Evolutionary conservation across 2,113 vertebrate genomes (phyloP).

Genomic region (Rhinolophus sinicus): DNA sequence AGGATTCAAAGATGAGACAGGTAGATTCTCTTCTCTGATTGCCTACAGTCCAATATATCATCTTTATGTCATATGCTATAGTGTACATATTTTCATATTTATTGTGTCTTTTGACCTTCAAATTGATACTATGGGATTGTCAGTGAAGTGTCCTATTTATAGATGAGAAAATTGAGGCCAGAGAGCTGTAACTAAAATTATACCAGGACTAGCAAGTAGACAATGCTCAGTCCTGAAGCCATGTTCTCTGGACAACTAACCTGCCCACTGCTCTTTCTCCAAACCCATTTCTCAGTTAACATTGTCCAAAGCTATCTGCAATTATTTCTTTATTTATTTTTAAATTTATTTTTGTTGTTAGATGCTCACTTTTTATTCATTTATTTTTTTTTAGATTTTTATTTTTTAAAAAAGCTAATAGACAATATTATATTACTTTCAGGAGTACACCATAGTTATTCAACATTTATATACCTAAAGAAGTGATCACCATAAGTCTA

Average conservation of each 20-base stretch:
- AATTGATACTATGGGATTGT: not conserved
- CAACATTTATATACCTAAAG: too few species aligned
- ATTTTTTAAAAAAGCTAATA: too few species aligned
- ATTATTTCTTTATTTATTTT: too few species aligned
- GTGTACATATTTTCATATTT: not conserved
- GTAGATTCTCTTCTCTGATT: not conserved
- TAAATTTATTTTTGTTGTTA: too few species aligned
- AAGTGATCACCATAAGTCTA: too few species aligned
- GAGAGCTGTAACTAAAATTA: not conserved
- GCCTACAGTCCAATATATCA: not conserved
- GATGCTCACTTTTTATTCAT: too few species aligned
- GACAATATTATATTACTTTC: too few species aligned
- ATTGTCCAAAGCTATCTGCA: not conserved
- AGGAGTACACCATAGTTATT: too few species aligned
- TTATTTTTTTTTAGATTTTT: too few species aligned
- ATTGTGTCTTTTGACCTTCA: not conserved
- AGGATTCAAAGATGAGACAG: not conserved
- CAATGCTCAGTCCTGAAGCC: not conserved
- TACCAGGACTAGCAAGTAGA: not conserved
- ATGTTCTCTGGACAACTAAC: not conserved
- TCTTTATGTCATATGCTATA: not conserved
- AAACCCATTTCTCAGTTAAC: not conserved
- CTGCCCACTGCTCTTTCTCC: not conserved
- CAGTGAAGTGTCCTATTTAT: not conserved
- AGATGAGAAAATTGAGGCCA: not conserved